Evolutionary conservation across 1,140 invertebrate genomes (phyloP).

Genomic region (Pantala flavescens): DNA sequence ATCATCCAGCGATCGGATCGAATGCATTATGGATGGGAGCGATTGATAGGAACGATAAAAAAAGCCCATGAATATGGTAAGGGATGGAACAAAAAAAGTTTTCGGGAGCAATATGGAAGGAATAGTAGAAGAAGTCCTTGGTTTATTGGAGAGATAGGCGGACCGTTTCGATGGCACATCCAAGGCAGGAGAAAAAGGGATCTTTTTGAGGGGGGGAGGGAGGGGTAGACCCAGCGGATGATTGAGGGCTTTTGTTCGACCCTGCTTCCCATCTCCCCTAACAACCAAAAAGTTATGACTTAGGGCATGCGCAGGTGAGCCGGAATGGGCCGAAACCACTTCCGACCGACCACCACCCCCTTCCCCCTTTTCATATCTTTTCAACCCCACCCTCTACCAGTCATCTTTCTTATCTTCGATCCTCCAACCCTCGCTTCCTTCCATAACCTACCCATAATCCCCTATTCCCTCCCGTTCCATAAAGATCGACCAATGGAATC

Average conservation of each 20-base stretch:
- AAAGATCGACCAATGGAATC: constrained; percentile 5
- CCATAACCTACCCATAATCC: neutral
- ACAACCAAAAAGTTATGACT: neutral
- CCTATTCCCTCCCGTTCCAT: neutral
- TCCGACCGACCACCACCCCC: neutral
- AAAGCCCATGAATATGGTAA: too few species aligned
- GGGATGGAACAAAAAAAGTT: too few species aligned
- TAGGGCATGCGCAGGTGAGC: constrained; percentile 1
- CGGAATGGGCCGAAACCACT: neutral
- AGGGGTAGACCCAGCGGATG: neutral
- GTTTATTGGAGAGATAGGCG: too few species aligned
- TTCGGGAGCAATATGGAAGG: too few species aligned
- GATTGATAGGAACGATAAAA: too few species aligned
- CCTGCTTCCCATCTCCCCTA: neutral
- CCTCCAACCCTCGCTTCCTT: neutral
- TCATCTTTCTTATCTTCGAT: neutral
- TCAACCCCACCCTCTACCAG: neutral
- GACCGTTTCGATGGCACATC: too few species aligned
- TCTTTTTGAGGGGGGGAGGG: neutral
- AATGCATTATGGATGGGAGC: too few species aligned
- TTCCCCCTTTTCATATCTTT: neutral
- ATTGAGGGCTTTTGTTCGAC: constrained; percentile 8
- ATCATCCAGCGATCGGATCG: too few species aligned
- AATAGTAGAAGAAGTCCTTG: too few species aligned
- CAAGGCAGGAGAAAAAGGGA: neutral